Conservation (phyloP, 2,113 vertebrate genomes). For the Rhadina sibilatrix region DNA sequence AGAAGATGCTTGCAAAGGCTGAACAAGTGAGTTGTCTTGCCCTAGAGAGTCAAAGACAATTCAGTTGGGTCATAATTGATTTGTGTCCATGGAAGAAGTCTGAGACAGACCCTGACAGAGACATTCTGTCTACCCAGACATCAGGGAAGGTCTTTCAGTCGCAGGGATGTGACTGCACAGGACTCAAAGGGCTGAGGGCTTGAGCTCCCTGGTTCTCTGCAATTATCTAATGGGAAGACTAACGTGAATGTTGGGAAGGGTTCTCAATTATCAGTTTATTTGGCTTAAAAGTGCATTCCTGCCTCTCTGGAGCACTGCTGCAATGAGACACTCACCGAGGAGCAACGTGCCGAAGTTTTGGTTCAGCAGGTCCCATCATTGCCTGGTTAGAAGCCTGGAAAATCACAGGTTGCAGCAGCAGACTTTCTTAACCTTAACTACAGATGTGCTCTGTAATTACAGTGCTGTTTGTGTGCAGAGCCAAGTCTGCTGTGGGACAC, state of each 20-base stretch:
- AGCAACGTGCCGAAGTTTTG: background rate
- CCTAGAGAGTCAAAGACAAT: background rate
- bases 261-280: background rate
- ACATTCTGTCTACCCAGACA: background rate
- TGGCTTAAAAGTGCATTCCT: background rate
- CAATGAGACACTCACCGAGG: background rate
- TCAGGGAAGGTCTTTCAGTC: background rate
- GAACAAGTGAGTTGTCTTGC: background rate
- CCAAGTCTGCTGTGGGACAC: background rate
- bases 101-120: background rate
- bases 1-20: background rate
- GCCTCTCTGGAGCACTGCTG: background rate
- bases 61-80: background rate
- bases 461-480: background rate
- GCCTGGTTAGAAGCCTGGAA: background rate
- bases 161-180: background rate
- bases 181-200: background rate
- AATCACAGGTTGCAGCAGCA: background rate
- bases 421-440: background rate
- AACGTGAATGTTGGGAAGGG: background rate
- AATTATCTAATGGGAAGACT: background rate
- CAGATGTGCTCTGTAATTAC: background rate
- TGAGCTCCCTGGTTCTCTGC: background rate
- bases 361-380: background rate
- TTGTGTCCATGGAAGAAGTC: background rate